Evolutionary conservation across 2,113 vertebrate species (phyloP).

Genomic region (Heterotilapia buettikoferi): DNA sequence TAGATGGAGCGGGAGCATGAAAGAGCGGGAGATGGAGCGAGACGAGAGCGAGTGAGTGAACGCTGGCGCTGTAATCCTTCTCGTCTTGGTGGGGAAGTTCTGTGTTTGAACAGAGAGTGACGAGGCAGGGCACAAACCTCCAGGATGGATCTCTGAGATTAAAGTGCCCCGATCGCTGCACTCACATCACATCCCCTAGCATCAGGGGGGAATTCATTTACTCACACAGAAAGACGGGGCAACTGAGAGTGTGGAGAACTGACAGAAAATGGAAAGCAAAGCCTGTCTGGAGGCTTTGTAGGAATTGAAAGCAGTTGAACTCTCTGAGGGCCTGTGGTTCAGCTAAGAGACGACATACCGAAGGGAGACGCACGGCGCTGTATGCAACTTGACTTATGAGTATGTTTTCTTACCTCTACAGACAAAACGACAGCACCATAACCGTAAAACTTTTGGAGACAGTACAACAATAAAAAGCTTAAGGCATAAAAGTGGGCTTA

Average conservation of each 20-base stretch:
- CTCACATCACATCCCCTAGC: slow-evolving; percentile 56
- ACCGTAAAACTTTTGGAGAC: not conserved
- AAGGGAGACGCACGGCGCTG: not conserved
- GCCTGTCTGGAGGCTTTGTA: slow-evolving; percentile 55
- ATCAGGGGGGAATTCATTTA: slow-evolving; percentile 65
- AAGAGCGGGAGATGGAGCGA: slow-evolving; percentile 16
- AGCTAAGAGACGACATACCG: not conserved
- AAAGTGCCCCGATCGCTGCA: slow-evolving; percentile 56
- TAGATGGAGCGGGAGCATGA: not conserved
- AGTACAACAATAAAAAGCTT: not conserved
- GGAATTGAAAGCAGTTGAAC: slow-evolving; percentile 52
- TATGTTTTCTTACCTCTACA: not conserved
- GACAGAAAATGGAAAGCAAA: slow-evolving; percentile 48
- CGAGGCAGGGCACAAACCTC: slow-evolving; percentile 47
- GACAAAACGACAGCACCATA: not conserved
- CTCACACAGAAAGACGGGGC: slow-evolving; percentile 47
- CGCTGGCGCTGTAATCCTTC: slow-evolving; percentile 35
- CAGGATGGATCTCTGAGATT: slow-evolving; percentile 63
- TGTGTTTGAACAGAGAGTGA: slow-evolving; percentile 63
- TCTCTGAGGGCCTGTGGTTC: slow-evolving; percentile 46
- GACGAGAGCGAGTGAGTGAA: slow-evolving; percentile 6
- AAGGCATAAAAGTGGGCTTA: not conserved
- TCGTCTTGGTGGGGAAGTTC: slow-evolving; percentile 50
- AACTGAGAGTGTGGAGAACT: slow-evolving; percentile 39
- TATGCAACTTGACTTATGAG: not conserved